Evolutionary conservation across 2,113 vertebrate species (phyloP).

Genomic region (Sander lucioperca): DNA sequence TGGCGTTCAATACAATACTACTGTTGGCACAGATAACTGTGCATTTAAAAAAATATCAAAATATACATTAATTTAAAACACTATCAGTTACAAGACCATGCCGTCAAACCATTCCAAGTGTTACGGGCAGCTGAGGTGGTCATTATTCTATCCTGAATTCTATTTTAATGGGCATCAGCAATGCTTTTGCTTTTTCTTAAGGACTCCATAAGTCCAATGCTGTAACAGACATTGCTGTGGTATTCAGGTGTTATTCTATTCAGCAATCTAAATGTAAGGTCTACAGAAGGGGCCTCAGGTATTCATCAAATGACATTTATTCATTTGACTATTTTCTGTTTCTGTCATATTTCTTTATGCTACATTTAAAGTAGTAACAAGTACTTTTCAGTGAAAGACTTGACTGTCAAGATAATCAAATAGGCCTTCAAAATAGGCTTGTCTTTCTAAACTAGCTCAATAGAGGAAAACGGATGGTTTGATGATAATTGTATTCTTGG

Average conservation of each 20-base stretch:
- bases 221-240: neutral
- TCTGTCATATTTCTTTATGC: neutral
- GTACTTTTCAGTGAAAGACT: neutral
- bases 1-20: neutral
- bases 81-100: neutral
- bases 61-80: neutral
- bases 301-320: neutral
- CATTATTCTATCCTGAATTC: neutral
- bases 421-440: neutral
- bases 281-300: neutral
- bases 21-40: neutral
- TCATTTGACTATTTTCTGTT: neutral
- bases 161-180: neutral
- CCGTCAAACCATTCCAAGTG: neutral
- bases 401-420: neutral
- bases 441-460: neutral
- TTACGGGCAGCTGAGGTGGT: neutral
- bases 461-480: neutral
- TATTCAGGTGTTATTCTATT: constrained; percentile 3
- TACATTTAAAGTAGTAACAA: neutral
- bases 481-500: neutral
- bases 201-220: neutral
- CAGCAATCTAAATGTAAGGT: neutral
- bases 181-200: neutral
- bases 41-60: neutral